Base-by-base conservation (phyloP, 2,888 invertebrate genomes). In the Diarsia dahlii region DNA sequence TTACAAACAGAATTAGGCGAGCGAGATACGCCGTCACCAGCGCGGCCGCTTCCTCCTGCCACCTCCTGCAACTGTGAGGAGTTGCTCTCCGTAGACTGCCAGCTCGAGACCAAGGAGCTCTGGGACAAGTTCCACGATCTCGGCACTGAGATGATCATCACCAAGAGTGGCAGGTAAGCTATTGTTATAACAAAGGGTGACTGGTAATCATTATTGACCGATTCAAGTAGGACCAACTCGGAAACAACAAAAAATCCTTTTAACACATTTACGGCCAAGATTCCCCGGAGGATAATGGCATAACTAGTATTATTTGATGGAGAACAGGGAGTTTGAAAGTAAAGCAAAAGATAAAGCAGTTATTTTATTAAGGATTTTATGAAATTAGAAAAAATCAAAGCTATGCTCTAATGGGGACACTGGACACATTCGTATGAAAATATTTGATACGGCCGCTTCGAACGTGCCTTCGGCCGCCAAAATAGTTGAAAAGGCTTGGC, bases 91-190 rank as follows among this genome's bases (percentile, higher is more conserved):
- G 98, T 99, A 75, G 98, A 99, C 91, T 99, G 99, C 92, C 98
- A 99, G 92, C 97, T 99, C 91, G 99, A 99, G 97, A 99, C 99
- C 84, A 99, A 99, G 95, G 99, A 99, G 89, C 97, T 99, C 56
- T 99, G 99, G 99, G 99, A 99, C 95, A 99, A 99, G 95, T 99
- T 99, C 96, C 98, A 98, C 92, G 98, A 98, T 90, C 97, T 99
- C 78, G 99, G 99, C 87, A 99, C 99, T 1, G 99, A 99, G 96
- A 99, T 99, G 99, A 99, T 99, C 94, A 99, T 99, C 95, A 99
- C 99, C 45, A 99, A 99, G 96, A 99, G 99, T 90, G 99, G 99
- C 94, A 98, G 99, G 99, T 99, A 94, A 97, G 39, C 28, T 52
- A 50, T 50, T 23, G 15, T 3, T 69, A 6, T 28, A 46, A 9